Percentiles rank a stretch among this genome's conserved stretches.
Conservation (phyloP, 2,888 invertebrate genomes). For the Aquatica leii region DNA sequence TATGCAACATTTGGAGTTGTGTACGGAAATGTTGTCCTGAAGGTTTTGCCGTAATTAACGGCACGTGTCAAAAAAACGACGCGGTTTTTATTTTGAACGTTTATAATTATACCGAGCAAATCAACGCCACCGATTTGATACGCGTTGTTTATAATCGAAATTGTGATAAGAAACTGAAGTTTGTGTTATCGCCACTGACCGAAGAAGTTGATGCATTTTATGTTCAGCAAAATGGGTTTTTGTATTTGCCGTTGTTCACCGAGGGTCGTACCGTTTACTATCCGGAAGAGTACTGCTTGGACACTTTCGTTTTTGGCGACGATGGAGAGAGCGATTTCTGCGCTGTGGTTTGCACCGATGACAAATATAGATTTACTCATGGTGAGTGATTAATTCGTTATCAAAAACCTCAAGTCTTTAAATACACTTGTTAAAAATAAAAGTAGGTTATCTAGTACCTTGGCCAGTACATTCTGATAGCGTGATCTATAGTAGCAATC, state of each 20-base stretch:
- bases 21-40: slow-evolving; percentile 23
- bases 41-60: slow-evolving; percentile 6
- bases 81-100: background rate
- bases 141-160: slow-evolving; percentile 20
- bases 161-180: slow-evolving; percentile 7
- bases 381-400: background rate
- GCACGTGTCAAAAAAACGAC: background rate
- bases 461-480: too few relatives aligned
- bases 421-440: too few relatives aligned
- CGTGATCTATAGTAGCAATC: too few relatives aligned
- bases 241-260: slow-evolving; percentile 22
- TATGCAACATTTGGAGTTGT: slow-evolving; percentile 15
- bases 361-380: background rate
- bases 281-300: slow-evolving; percentile 16
- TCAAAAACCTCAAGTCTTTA: too few relatives aligned
- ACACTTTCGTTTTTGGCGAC: slow-evolving; percentile 2
- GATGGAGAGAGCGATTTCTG: background rate
- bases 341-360: background rate
- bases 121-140: slow-evolving; percentile 10
- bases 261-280: background rate
- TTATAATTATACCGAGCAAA: background rate
- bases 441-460: too few relatives aligned
- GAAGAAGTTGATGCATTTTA: slow-evolving; percentile 26
- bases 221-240: slow-evolving; percentile 33
- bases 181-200: slow-evolving; percentile 18